phyloP scores from a whole-genome alignment of 2,113 vertebrate species.

The Pungitius pungitius region DNA sequence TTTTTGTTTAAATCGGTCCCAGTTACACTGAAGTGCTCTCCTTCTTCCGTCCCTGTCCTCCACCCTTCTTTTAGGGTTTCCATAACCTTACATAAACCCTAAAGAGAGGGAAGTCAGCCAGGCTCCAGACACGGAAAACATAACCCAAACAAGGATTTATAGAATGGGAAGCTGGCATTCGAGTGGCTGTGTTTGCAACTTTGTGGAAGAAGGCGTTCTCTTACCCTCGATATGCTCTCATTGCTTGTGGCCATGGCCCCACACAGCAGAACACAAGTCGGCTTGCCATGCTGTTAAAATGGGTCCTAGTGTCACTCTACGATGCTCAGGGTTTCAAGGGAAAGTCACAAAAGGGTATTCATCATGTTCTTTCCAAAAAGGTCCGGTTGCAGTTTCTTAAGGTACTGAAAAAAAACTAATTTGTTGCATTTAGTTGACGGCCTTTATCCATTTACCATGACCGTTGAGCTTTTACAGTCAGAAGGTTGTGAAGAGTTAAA shows the following conservation, averaged over 20 bases:
- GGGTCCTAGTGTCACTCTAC: slow-evolving; percentile 31
- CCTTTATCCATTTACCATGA: not conserved
- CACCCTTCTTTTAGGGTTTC: slow-evolving; percentile 53
- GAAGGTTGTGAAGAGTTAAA: not conserved
- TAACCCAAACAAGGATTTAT: slow-evolving; percentile 59
- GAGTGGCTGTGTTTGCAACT: slow-evolving; percentile 47
- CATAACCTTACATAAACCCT: slow-evolving; percentile 60
- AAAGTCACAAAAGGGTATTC: not conserved
- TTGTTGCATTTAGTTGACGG: not conserved
- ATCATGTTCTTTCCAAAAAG: not conserved
- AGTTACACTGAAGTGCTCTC: no score
- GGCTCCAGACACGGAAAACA: slow-evolving; percentile 58
- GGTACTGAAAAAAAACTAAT: no score
- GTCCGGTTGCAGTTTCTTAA: not conserved
- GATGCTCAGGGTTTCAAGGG: not conserved
- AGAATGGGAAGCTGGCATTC: slow-evolving; percentile 47
- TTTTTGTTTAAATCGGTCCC: no score
- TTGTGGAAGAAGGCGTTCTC: slow-evolving; percentile 37
- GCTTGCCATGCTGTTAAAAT: slow-evolving; percentile 22
- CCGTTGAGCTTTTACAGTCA: not conserved
- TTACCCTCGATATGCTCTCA: slow-evolving; percentile 36
- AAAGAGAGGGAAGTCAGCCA: slow-evolving; percentile 46
- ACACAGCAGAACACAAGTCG: slow-evolving; percentile 30
- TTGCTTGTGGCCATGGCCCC: slow-evolving; percentile 37
- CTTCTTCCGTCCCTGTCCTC: slow-evolving; percentile 30